These are phyloP conservation scores for Allobates femoralis DNA, from an alignment of 2,797 vertebrate genomes.

Conservation along the genomic window DNA sequence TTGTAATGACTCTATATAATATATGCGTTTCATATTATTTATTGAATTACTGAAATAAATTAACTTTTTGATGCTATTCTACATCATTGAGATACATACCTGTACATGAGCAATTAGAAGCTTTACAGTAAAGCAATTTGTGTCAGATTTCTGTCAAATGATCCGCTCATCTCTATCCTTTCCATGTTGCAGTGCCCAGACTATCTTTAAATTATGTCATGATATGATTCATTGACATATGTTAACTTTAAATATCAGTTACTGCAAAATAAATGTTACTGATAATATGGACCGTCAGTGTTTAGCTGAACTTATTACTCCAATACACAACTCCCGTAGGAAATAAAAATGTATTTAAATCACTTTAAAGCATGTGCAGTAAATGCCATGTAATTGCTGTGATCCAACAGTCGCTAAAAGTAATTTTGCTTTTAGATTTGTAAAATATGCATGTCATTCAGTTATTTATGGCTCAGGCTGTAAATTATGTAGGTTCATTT, in stretches of 20 bases:
- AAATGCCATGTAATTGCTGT: conserved; percentile 10
- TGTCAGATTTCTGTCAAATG: too few species aligned
- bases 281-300: not conserved
- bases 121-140: too few species aligned
- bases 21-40: too few species aligned
- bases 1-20: too few species aligned
- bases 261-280: not conserved
- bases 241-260: not conserved
- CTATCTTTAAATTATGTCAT: not conserved
- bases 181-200: not conserved
- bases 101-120: too few species aligned
- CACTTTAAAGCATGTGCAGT: not conserved
- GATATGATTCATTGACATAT: not conserved
- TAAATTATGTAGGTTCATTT: conserved; percentile 38
- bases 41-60: too few species aligned
- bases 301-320: not conserved
- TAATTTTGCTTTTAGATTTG: conserved; percentile 27
- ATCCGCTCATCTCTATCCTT: too few species aligned
- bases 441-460: conserved; percentile 40
- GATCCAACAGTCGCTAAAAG: conserved; percentile 21
- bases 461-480: conserved; percentile 36
- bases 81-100: too few species aligned
- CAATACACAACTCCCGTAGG: not conserved
- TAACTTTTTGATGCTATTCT: too few species aligned
- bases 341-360: not conserved